phyloP scores from a whole-genome alignment of 1,140 invertebrate genomes.

The Trichomalopsis sarcophagae region DNA sequence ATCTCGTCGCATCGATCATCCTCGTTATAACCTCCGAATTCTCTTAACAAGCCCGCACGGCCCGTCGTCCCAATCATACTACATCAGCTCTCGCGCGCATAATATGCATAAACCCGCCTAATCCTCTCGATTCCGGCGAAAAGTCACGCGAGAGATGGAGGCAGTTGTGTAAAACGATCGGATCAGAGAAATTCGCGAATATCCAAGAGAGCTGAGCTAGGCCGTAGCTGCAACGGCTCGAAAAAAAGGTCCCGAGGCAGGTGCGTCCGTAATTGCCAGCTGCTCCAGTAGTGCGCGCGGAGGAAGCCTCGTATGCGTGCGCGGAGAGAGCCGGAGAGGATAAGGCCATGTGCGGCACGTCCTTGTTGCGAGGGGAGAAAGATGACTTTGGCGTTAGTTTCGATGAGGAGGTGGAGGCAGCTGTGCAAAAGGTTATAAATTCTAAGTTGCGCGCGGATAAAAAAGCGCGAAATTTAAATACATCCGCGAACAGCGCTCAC shows the following conservation, averaged over 20 bases:
- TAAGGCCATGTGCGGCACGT: constrained; percentile 1
- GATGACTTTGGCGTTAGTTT: background rate
- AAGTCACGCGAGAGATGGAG: background rate
- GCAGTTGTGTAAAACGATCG: constrained; percentile 19
- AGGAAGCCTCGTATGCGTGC: background rate
- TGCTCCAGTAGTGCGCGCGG: background rate
- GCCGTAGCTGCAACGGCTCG: no score
- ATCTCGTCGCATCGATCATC: no score
- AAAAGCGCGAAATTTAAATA: no score
- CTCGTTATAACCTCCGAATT: no score
- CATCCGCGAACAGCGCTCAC: no score
- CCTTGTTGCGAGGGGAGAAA: background rate
- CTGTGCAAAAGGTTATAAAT: no score
- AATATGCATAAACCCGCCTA: background rate
- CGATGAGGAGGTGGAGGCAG: background rate
- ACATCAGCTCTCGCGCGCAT: no score
- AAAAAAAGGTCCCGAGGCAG: constrained; percentile 29
- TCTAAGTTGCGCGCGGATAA: no score
- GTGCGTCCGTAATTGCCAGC: constrained; percentile 37
- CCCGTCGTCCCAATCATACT: no score
- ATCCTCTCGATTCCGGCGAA: background rate
- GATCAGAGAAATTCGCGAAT: constrained; percentile 5
- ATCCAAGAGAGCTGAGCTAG: background rate
- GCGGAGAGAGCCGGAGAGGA: no score
- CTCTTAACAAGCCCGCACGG: no score